Evolutionary conservation across 2,888 invertebrate genomes (phyloP).

Genomic region (Disparrhopalites patrizii): DNA sequence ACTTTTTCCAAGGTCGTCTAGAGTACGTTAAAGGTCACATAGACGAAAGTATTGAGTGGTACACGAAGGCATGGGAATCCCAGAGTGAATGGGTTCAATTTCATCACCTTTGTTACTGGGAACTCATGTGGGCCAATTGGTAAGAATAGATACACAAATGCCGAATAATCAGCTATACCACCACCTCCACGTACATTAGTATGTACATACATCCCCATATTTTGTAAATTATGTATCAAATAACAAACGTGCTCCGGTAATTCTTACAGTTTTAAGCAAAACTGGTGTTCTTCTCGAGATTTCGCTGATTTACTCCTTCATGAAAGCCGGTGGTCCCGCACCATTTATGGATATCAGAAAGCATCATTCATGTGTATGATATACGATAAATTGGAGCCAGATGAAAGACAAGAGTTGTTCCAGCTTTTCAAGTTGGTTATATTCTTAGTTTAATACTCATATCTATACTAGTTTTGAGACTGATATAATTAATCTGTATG

Average conservation of each 20-base stretch:
- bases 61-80: constrained; percentile 73
- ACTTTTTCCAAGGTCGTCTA: constrained; percentile 83
- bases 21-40: constrained; percentile 76
- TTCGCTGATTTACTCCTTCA: constrained; percentile 68
- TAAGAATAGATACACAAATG: constrained; percentile 51
- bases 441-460: neutral
- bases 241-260: too few species aligned
- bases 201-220: neutral
- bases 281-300: constrained; percentile 72
- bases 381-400: constrained; percentile 55
- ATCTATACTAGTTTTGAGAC: neutral
- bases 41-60: constrained; percentile 66
- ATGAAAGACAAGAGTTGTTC: constrained; percentile 59
- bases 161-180: too few species aligned
- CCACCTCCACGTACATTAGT: too few species aligned
- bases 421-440: constrained; percentile 63
- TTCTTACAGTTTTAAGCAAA: constrained; percentile 63
- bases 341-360: constrained; percentile 85
- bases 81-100: constrained; percentile 86
- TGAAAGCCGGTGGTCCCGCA: constrained; percentile 85
- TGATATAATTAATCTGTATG: neutral
- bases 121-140: constrained; percentile 85
- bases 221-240: constrained; percentile 45
- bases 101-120: constrained; percentile 91
- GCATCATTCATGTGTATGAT: constrained; percentile 77